Evolutionary conservation across 2,113 vertebrate genomes (phyloP).

Genomic region (Sceloporus tristichus): DNA sequence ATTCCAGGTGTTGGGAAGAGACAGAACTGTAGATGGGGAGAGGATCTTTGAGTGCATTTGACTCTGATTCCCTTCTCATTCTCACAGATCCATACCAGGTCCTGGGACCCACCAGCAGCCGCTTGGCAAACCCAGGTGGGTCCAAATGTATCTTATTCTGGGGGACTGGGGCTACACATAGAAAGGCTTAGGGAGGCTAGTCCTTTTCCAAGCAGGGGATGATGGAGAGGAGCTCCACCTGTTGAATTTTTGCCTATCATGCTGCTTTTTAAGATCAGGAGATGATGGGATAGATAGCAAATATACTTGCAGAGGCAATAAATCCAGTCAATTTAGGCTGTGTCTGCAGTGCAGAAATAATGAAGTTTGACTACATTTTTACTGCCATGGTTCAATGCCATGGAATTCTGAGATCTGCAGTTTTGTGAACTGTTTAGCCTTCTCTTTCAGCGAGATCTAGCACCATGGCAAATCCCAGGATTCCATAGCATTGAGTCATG

Average conservation of each 20-base stretch:
- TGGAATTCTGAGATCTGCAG: too few relatives aligned
- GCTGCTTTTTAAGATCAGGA: not conserved
- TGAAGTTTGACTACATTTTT: too few relatives aligned
- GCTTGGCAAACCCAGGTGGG: slow-evolving; percentile 57
- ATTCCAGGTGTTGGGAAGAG: not conserved
- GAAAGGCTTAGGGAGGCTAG: too few relatives aligned
- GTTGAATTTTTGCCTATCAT: not conserved
- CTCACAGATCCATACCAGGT: slow-evolving; percentile 59
- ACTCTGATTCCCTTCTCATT: slow-evolving; percentile 23
- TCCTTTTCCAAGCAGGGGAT: not conserved
- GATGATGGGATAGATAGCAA: not conserved
- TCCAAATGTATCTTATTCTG: not conserved
- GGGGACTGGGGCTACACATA: not conserved
- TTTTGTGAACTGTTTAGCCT: too few relatives aligned
- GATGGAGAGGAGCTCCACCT: not conserved
- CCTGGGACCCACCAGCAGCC: slow-evolving; percentile 61
- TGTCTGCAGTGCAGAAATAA: too few relatives aligned
- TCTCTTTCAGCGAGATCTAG: too few relatives aligned
- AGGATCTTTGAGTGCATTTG: not conserved
- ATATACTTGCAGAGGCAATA: not conserved
- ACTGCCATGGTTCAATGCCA: too few relatives aligned
- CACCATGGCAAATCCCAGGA: too few relatives aligned
- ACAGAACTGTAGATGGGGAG: slow-evolving; percentile 29
- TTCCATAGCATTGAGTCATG: too few relatives aligned
- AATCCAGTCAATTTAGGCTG: too few relatives aligned